Conservation (phyloP, 2,888 invertebrate species). For the Metallyticus violacea region DNA sequence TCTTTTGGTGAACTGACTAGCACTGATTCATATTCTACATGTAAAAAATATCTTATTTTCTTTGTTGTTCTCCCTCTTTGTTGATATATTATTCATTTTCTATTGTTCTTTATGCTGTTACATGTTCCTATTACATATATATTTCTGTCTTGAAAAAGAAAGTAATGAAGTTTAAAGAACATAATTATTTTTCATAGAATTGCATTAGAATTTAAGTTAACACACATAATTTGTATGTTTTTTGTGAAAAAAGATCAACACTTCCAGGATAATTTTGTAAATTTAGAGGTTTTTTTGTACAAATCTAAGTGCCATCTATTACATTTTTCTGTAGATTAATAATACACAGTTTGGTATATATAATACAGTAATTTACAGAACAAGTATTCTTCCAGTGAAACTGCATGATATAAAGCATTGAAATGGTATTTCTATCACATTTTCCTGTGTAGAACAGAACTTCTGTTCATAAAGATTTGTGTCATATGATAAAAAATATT, state of each 20-base stretch:
- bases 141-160: not conserved
- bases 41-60: constrained; percentile 21
- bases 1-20: constrained; percentile 24
- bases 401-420: not conserved
- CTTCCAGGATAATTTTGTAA: not conserved
- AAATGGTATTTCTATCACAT: not conserved
- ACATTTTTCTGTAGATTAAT: not conserved
- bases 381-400: not conserved
- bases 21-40: constrained; percentile 9
- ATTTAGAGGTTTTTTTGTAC: not conserved
- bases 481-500: not conserved
- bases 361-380: not conserved
- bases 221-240: not conserved
- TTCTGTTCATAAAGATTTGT: not conserved
- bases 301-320: not conserved
- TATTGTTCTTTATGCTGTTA: not conserved
- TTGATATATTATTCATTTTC: not conserved
- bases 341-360: not conserved
- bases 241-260: not conserved
- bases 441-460: not conserved
- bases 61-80: not conserved
- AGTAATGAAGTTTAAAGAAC: not conserved
- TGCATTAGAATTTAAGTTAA: not conserved
- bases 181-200: not conserved
- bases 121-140: not conserved